Evolutionary conservation across 2,888 invertebrate species (phyloP).

Genomic region (Standfussiana lucernea): DNA sequence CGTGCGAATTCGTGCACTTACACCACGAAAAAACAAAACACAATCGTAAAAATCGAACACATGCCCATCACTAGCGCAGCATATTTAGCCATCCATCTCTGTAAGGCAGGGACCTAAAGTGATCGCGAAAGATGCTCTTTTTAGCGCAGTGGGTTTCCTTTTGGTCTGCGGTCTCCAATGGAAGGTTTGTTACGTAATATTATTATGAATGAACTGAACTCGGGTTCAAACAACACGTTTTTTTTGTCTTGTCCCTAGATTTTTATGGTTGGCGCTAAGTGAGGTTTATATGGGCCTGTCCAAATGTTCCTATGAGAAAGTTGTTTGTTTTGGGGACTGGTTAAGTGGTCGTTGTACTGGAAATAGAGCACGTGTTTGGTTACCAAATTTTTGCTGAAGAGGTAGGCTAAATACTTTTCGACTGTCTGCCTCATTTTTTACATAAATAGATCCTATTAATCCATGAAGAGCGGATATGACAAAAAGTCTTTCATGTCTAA

Average conservation of each 20-base stretch:
- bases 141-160: slow-evolving; percentile 80
- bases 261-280: slow-evolving; percentile 64
- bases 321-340: slow-evolving; percentile 49
- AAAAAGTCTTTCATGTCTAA: not conserved
- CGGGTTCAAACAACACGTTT: slow-evolving; percentile 66
- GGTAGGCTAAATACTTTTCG: not conserved
- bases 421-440: not conserved
- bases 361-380: not conserved
- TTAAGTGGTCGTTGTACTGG: slow-evolving; percentile 11
- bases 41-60: slow-evolving; percentile 6
- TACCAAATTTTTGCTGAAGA: not conserved
- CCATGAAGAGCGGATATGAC: not conserved
- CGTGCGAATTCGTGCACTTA: not conserved
- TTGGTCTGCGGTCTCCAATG: slow-evolving; percentile 79
- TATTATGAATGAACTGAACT: slow-evolving; percentile 76
- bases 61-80: slow-evolving; percentile 67
- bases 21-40: not conserved
- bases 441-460: not conserved
- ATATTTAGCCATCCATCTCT: slow-evolving; percentile 81
- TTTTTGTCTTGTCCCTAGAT: slow-evolving; percentile 53
- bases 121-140: slow-evolving; percentile 83
- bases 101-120: slow-evolving; percentile 81
- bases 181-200: slow-evolving; percentile 76
- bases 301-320: slow-evolving; percentile 57
- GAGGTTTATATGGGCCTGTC: slow-evolving; percentile 49